A percentile compares a stretch with the other conserved stretches of the same genome.
Conservation (phyloP, 2,888 invertebrate species). For the Nemapogon koenigi region DNA sequence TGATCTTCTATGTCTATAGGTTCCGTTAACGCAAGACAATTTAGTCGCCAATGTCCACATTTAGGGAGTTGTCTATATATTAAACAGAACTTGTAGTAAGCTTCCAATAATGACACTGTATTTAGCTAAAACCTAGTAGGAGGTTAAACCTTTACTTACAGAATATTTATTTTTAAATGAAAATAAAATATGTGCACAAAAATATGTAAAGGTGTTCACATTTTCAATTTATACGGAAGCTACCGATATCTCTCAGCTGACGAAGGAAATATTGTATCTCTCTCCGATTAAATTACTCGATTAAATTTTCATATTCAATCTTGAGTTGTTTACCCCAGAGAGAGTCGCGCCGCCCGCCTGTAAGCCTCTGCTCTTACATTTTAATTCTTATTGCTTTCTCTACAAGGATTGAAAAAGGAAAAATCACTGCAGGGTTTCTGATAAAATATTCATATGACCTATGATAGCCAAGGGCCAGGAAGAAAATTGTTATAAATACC, state of each 20-base stretch:
- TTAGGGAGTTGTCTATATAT: no score
- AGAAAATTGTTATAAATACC: conserved; percentile 8
- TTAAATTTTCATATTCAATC: conserved; percentile 85
- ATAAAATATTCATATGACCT: conserved; percentile 28
- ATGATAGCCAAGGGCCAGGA: conserved; percentile 16
- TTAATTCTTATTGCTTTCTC: conserved; percentile 13
- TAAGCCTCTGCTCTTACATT: conserved; percentile 7
- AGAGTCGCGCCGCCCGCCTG: conserved; percentile 25
- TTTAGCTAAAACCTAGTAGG: no score
- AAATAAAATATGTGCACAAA: no score
- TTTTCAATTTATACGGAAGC: conserved; percentile 22
- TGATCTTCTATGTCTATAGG: no score
- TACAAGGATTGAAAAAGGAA: conserved; percentile 11
- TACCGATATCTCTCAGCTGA: conserved; percentile 31
- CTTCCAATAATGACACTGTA: no score
- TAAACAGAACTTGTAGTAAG: no score
- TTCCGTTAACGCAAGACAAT: no score
- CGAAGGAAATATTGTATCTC: conserved; percentile 31
- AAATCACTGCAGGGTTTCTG: conserved; percentile 11
- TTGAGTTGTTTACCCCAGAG: conserved; percentile 71
- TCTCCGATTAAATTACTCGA: conserved; percentile 73
- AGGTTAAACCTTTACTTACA: no score
- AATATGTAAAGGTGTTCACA: no score
- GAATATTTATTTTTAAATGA: no score
- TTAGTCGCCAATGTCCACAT: no score